phyloP scores from a whole-genome alignment of 2,888 invertebrate genomes.

The Scrobipalpa costella region DNA sequence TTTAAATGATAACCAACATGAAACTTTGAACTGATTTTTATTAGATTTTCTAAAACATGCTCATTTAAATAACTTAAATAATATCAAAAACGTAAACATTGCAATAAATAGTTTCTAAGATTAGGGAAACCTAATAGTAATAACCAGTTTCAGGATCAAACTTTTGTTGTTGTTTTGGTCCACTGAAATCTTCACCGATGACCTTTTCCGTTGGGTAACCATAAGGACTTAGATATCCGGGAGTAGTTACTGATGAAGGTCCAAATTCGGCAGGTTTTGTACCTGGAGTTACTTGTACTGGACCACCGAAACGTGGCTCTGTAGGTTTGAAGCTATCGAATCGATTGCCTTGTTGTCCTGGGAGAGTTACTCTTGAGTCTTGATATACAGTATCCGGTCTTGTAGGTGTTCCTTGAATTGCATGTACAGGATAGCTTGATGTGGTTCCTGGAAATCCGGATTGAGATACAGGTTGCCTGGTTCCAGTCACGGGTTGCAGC shows the following conservation, averaged over 20 bases:
- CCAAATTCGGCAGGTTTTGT: slow-evolving; percentile 21
- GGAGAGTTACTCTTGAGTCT: not conserved
- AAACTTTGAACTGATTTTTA: slow-evolving; percentile 14
- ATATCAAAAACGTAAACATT: slow-evolving; percentile 26
- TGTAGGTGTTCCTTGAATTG: not conserved
- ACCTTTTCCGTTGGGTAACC: slow-evolving; percentile 37
- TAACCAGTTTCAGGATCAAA: slow-evolving; percentile 64
- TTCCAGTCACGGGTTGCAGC: slow-evolving; percentile 4
- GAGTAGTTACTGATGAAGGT: slow-evolving; percentile 13
- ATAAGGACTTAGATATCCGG: slow-evolving; percentile 17
- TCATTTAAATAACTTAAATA: not conserved
- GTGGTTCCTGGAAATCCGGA: not conserved
- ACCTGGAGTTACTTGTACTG: slow-evolving; percentile 21
- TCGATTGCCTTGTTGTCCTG: not conserved
- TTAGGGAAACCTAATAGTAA: slow-evolving; percentile 49
- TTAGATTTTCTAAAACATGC: slow-evolving; percentile 20
- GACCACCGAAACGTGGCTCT: slow-evolving; percentile 20
- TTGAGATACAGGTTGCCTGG: not conserved
- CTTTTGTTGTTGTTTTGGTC: slow-evolving; percentile 59
- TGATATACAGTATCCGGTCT: slow-evolving; percentile 1
- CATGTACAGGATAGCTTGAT: not conserved
- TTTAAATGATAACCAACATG: not conserved
- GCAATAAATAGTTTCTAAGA: slow-evolving; percentile 24
- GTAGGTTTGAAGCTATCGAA: slow-evolving; percentile 11
- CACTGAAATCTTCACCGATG: slow-evolving; percentile 64